Evolutionary conservation across 2,797 vertebrate genomes (phyloP), one percentile per base, ranked within the genome.

Genomic region (Anolis apletophallus): DNA sequence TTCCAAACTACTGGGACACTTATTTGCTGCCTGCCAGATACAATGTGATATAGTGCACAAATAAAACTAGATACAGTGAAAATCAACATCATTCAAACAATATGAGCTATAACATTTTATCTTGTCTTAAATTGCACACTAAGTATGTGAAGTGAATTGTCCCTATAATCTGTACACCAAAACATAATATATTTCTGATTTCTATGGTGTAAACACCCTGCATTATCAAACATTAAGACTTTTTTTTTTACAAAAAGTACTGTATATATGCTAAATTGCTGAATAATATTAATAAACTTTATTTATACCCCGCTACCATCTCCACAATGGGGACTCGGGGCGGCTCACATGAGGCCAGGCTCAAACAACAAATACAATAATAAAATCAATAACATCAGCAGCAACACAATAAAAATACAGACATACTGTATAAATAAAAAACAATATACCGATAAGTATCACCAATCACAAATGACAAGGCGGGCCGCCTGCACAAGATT

Each of bases 191-290:
- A 0, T 46, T 10, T 16, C 73, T 87, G 26, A 79, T 0, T 79
- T 84, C n/a, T 32, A 3, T 7, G 36, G 50, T 3, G 3, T 23
- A 9, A 74, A 5, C 67, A 54, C 16, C 87, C 5, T 9, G 74
- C 5, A 67, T 52, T 3, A 69, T 36, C 73, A 89, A 67, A 50
- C n/a, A 61, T 0, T 79, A 77, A 83, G 40, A 36, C 85, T 59
- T 23, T 26, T 61, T 61, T 23, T n/a, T n/a, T n/a, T n/a, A n/a
- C n/a, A 59, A 59, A 5, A 80, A 75, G 95, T 93, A 87, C 83
- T 88, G 79, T 72, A 84, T 93, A 83, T 88, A 93, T 90, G 86
- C 78, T 92, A 90, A 94, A 95, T 94, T 94, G 92, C 87, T 92
- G 90, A 93, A 94, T n/a, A n/a, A n/a, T n/a, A n/a, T n/a, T n/a